phyloP scores from a whole-genome alignment of 2,113 vertebrate species.

The Diadophis punctatus region DNA sequence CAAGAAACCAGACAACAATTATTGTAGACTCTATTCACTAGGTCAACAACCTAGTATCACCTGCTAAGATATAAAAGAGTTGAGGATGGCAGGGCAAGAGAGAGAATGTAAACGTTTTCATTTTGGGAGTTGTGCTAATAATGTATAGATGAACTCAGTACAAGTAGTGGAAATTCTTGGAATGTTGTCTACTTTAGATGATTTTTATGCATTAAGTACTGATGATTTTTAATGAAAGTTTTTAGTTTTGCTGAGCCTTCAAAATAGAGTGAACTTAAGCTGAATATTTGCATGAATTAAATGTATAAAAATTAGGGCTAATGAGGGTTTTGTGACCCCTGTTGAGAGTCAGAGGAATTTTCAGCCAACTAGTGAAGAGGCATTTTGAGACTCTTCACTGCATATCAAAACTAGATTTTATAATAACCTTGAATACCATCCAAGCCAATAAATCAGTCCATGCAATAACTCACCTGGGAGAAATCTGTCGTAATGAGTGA shows the following conservation, averaged over 20 bases:
- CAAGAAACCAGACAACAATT: background rate
- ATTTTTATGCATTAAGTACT: background rate
- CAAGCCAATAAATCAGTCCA: slow-evolving; percentile 21
- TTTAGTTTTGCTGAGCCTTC: background rate
- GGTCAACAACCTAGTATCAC: background rate
- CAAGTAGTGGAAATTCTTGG: background rate
- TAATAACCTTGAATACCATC: slow-evolving; percentile 22
- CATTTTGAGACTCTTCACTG: background rate
- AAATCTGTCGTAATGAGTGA: slow-evolving; percentile 19
- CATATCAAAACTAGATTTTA: background rate
- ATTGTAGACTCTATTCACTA: background rate
- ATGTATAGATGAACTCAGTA: background rate
- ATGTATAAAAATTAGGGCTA: background rate
- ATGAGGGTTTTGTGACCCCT: background rate
- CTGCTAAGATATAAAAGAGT: background rate
- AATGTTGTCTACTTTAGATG: background rate
- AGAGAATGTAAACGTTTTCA: background rate
- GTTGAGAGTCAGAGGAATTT: background rate
- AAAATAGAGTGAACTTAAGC: background rate
- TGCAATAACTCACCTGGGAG: slow-evolving; percentile 5
- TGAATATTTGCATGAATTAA: background rate
- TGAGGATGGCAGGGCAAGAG: background rate
- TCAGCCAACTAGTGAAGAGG: background rate
- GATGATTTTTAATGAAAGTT: background rate
- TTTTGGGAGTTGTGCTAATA: background rate